Evolutionary conservation across 2,888 invertebrate species (phyloP).

Genomic region (Allacma fusca): DNA sequence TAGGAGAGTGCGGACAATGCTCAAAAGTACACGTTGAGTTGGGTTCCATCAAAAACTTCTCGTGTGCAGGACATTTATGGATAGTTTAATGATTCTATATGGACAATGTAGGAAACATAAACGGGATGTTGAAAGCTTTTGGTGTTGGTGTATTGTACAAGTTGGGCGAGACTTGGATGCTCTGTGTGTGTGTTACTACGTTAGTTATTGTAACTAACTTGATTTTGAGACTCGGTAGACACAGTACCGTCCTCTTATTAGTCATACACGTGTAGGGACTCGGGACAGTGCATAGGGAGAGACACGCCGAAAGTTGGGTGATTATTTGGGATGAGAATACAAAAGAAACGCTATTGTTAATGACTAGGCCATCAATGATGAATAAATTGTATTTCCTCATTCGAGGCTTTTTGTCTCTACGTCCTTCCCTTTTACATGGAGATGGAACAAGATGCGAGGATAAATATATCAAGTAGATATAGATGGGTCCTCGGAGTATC

Average conservation of each 20-base stretch:
- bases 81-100: slow-evolving; percentile 25
- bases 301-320: background rate
- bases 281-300: no score
- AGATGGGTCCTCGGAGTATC: background rate
- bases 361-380: slow-evolving; percentile 27
- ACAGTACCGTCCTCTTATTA: background rate
- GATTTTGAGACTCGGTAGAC: background rate
- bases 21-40: slow-evolving; percentile 13
- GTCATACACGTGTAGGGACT: no score
- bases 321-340: slow-evolving; percentile 9
- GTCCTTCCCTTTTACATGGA: slow-evolving; percentile 5
- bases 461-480: no score
- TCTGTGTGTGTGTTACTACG: background rate
- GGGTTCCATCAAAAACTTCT: background rate
- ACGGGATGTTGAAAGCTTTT: background rate
- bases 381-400: slow-evolving; percentile 43
- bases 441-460: background rate
- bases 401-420: slow-evolving; percentile 19
- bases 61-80: slow-evolving; percentile 28
- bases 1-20: background rate
- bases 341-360: slow-evolving; percentile 16
- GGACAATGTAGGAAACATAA: background rate
- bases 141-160: slow-evolving; percentile 5
- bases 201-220: slow-evolving; percentile 2
- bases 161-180: slow-evolving; percentile 3